Conservation (phyloP, 2,888 invertebrate species). For the Drosophila vallismaia region DNA sequence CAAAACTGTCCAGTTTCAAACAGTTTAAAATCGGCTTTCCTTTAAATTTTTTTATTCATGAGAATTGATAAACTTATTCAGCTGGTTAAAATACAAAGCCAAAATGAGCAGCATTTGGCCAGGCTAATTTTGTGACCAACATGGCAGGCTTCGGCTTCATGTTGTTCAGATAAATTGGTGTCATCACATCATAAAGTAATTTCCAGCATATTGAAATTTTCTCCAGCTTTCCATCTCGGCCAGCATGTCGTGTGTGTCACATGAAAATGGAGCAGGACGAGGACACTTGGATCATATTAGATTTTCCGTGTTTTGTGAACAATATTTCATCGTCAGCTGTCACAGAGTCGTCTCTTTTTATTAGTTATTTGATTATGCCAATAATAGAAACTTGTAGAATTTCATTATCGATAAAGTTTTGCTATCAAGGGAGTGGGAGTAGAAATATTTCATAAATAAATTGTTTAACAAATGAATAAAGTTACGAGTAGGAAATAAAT, state of each 20-base stretch:
- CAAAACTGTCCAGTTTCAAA: not conserved
- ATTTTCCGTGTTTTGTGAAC: constrained; percentile 62
- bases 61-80: not conserved
- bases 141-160: not conserved
- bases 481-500: constrained; percentile 18
- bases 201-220: constrained; percentile 82
- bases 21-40: not conserved
- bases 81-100: constrained; percentile 13
- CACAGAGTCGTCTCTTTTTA: constrained; percentile 50
- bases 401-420: constrained; percentile 76
- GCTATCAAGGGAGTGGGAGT: constrained; percentile 20
- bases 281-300: constrained; percentile 43
- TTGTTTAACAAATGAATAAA: constrained; percentile 37
- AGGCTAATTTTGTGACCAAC: constrained; percentile 15
- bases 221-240: constrained; percentile 45
- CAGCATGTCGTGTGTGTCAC: constrained; percentile 22
- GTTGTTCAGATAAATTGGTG: constrained; percentile 82
- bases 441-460: constrained; percentile 41
- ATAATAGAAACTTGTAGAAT: constrained; percentile 73
- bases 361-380: constrained; percentile 76
- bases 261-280: constrained; percentile 21
- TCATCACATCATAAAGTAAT: constrained; percentile 84
- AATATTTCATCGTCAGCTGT: constrained; percentile 76
- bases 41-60: not conserved
- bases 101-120: constrained; percentile 27